Percentiles rank a stretch among this genome's conserved stretches.
phyloP scores from a whole-genome alignment of 92 coral and sea anemone genomes.

The Virgularia gustaviana region DNA sequence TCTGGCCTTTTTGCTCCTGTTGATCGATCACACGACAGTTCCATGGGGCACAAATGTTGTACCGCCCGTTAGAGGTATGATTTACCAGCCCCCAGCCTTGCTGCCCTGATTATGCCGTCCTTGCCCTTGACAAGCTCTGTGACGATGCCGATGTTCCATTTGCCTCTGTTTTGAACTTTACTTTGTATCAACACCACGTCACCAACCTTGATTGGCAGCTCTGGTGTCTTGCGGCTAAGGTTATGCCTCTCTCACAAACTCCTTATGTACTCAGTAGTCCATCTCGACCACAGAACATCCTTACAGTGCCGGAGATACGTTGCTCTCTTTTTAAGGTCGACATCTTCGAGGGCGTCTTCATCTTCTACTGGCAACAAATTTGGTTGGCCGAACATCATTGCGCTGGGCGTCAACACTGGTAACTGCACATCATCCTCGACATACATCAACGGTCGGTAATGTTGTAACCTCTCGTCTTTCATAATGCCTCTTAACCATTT shows the following conservation, averaged over 20 bases:
- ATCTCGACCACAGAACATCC: conserved; percentile 4
- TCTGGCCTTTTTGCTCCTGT: neutral
- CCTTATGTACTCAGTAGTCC: conserved; percentile 5
- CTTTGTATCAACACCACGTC: conserved; percentile 2
- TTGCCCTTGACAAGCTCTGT: neutral
- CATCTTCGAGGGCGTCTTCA: neutral
- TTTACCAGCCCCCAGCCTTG: neutral
- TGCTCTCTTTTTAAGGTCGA: neutral
- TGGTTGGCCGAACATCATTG: too few relatives aligned
- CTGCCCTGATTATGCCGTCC: neutral
- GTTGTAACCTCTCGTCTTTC: too few relatives aligned
- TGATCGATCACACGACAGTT: conserved; percentile 2
- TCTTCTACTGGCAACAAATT: conserved; percentile 4
- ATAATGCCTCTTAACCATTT: too few relatives aligned
- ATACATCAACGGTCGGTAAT: too few relatives aligned
- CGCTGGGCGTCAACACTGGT: too few relatives aligned
- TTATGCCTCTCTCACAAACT: conserved; percentile 8
- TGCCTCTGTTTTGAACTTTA: neutral
- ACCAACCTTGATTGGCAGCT: neutral
- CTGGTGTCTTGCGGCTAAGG: neutral
- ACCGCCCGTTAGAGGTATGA: conserved; percentile 2
- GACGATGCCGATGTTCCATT: conserved; percentile 3
- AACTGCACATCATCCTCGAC: too few relatives aligned
- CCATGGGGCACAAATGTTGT: conserved; percentile 6
- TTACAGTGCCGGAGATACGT: conserved; percentile 4